These are phyloP conservation scores for Xenotilapia flavipinnis DNA, from an alignment of 2,113 vertebrate species.

Conservation along the genomic window DNA sequence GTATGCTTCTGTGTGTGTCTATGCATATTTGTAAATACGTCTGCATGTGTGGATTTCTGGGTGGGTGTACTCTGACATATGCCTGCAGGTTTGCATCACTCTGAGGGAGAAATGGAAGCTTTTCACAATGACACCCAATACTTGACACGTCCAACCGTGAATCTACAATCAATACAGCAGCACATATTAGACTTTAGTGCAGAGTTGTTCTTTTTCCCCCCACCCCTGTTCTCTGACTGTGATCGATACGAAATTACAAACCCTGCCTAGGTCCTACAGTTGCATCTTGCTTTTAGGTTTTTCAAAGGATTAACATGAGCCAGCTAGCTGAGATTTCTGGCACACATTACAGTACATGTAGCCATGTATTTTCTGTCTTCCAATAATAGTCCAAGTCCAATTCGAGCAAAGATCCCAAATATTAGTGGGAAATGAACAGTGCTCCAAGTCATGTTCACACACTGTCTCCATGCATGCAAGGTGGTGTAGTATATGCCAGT, in stretches of 20 bases:
- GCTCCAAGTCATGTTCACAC: neutral
- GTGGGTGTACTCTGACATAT: constrained; percentile 16
- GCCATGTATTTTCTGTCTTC: neutral
- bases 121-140: constrained; percentile 49
- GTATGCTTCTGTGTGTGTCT: neutral
- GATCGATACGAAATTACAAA: constrained; percentile 42
- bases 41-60: neutral
- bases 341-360: neutral
- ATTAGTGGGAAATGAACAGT: constrained; percentile 14
- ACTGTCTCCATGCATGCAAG: neutral
- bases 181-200: constrained; percentile 3
- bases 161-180: constrained; percentile 23
- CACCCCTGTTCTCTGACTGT: neutral
- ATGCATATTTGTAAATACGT: neutral
- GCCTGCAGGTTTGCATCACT: constrained; percentile 23
- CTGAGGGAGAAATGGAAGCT: constrained; percentile 11
- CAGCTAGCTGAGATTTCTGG: neutral
- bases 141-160: constrained; percentile 32
- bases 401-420: neutral
- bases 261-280: neutral
- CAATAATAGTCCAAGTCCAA: neutral
- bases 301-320: neutral
- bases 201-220: neutral
- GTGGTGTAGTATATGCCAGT: neutral
- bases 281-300: constrained; percentile 4